Percentiles rank a stretch among this genome's conserved stretches.
phyloP scores from a whole-genome alignment of 2,113 vertebrate species.

The Coturnix japonica region DNA sequence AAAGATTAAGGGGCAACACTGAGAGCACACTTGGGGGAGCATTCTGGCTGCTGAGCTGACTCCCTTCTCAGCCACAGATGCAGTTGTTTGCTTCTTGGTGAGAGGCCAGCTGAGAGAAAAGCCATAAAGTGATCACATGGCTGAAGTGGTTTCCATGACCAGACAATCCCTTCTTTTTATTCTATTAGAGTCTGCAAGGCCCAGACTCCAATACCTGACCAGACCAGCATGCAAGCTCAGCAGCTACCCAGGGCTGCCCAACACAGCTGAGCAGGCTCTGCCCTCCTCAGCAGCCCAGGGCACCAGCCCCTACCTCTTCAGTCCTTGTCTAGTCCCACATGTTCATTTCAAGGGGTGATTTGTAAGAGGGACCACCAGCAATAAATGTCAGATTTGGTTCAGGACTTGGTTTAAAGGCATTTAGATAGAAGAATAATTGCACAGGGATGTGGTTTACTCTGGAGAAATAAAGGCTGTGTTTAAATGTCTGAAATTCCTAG shows the following conservation, averaged over 20 bases:
- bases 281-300: not conserved
- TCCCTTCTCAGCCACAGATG: slow-evolving; percentile 24
- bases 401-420: slow-evolving; percentile 70
- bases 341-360: not conserved
- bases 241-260: not conserved
- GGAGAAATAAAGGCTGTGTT: slow-evolving; percentile 76
- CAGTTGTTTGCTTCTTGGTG: not conserved
- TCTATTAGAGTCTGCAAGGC: slow-evolving; percentile 8
- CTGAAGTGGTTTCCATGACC: not conserved
- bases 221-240: slow-evolving; percentile 16
- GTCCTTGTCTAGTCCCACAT: not conserved
- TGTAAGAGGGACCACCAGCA: slow-evolving; percentile 72
- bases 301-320: not conserved
- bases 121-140: slow-evolving; percentile 7
- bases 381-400: slow-evolving; percentile 60
- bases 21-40: not conserved
- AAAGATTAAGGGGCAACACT: not conserved
- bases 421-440: slow-evolving; percentile 80
- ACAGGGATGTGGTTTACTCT: slow-evolving; percentile 78
- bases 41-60: not conserved
- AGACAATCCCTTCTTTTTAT: slow-evolving; percentile 31
- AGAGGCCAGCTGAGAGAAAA: slow-evolving; percentile 23
- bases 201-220: not conserved
- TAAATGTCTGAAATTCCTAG: slow-evolving; percentile 79
- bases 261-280: not conserved